phyloP scores from a whole-genome alignment of 2,797 vertebrate genomes.

The Thamnophis elegans region DNA sequence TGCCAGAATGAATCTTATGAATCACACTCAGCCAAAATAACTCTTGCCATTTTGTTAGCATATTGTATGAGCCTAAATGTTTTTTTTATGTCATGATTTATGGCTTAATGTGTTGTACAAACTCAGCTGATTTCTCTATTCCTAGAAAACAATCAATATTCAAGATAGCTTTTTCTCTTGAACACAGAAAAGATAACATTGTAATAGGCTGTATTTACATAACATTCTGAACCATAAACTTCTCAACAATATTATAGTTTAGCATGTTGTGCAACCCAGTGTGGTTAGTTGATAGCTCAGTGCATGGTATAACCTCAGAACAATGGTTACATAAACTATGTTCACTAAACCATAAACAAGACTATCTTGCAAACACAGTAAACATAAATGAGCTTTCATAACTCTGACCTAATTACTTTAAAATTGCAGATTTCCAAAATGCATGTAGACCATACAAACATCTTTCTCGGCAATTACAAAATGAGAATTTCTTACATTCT shows the following conservation, averaged over 20 bases:
- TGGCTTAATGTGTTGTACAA: background rate
- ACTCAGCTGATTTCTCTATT: background rate
- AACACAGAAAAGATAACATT: background rate
- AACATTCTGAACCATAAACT: background rate
- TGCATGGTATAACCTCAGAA: background rate
- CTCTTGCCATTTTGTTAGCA: background rate
- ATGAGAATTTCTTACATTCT: background rate
- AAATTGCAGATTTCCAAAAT: background rate
- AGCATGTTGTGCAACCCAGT: background rate
- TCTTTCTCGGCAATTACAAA: background rate
- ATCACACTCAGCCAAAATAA: background rate
- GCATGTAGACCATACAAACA: background rate
- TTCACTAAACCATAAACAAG: background rate
- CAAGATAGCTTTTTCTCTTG: background rate
- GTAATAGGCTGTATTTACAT: background rate
- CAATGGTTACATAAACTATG: background rate
- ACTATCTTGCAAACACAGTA: background rate
- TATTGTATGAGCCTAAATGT: background rate
- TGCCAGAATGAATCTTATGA: no score
- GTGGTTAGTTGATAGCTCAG: background rate
- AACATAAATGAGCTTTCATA: background rate
- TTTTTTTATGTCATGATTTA: background rate
- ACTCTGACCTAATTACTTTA: background rate
- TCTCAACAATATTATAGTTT: background rate
- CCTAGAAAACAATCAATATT: background rate